Base-by-base conservation (phyloP, 2,888 invertebrate genomes). In the Galerucella pusilla region DNA sequence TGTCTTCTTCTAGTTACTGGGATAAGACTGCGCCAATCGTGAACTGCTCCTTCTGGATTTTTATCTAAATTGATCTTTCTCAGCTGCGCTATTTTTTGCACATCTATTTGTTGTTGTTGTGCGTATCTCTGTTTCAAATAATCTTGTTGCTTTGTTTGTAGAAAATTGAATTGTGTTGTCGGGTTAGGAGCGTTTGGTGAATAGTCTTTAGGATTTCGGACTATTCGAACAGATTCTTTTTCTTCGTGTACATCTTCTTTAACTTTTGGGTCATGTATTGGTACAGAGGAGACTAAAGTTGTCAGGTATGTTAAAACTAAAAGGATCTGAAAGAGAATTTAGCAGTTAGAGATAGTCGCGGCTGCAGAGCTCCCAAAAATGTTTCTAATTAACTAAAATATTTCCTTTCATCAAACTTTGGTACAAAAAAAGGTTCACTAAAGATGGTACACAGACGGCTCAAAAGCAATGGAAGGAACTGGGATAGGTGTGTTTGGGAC, bases 91-190 rank as follows among this genome's bases (percentile, higher is more conserved):
- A 59, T 61, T 61, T 63, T 68, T 63, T 61, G 67, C 10, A 73
- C 25, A 75, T 86, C 85, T 1, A 80, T 77, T 74, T 78, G 80
- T 76, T 87, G 87, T 73, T 87, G 87, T 73, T 85, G 83, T 45
- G 78, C 80, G 71, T 88, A 88, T 46, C 85, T 81, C 64, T 80
- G 76, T 74, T 78, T 84, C 74, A 82, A 80, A 7, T 77, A 83
- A 75, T 88, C 86, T 75, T 84, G 85, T 79, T 87, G 86, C 25
- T 16, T 49, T 1, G 82, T 76, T 46, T 75, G 76, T 59, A 80
- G 77, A 72, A 81, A 86, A 76, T 84, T 80, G 71, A 85, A 86
- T 7, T 74, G 46, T 28, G 81, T 82, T 7, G 20, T 20, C 20
- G 84, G 84, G 35, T 42, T 42, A 68, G 77, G 64, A 25, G 12